Percentiles rank a stretch among this genome's conserved stretches.
phyloP scores from a whole-genome alignment of 2,113 vertebrate species.

The Apeltes quadracus region DNA sequence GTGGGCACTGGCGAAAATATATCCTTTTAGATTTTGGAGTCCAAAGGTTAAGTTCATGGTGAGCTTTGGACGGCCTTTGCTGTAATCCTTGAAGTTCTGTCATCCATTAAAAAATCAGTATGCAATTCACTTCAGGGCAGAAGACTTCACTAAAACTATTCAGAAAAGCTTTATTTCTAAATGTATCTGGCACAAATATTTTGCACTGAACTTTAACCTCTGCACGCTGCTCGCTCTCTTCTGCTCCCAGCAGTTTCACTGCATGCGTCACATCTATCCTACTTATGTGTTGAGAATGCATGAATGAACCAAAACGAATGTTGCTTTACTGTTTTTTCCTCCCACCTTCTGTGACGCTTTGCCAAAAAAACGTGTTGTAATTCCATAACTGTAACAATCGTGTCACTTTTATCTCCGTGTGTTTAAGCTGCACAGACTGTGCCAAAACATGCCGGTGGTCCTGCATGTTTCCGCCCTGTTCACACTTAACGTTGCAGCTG shows the following conservation, averaged over 20 bases:
- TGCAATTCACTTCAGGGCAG: neutral
- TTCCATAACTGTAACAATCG: slow-evolving; percentile 1
- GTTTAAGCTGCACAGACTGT: neutral
- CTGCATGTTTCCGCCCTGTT: slow-evolving; percentile 4
- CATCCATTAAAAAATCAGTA: neutral
- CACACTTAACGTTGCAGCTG: slow-evolving; percentile 2
- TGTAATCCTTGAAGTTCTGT: neutral
- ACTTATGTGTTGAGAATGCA: slow-evolving; percentile 34
- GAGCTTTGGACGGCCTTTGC: neutral
- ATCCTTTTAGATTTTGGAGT: neutral
- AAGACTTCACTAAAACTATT: neutral
- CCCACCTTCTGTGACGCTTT: slow-evolving; percentile 26
- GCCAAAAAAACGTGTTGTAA: slow-evolving; percentile 1
- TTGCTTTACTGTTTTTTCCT: slow-evolving; percentile 11
- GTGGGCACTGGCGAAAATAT: neutral
- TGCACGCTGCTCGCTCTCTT: slow-evolving; percentile 4
- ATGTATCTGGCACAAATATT: neutral
- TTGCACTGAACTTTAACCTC: slow-evolving; percentile 8
- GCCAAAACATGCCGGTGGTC: neutral
- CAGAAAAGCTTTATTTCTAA: neutral
- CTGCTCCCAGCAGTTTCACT: slow-evolving; percentile 37
- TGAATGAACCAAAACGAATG: slow-evolving; percentile 44
- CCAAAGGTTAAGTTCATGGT: neutral
- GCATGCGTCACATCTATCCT: slow-evolving; percentile 35
- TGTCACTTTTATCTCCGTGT: neutral